Conservation (phyloP, 2,888 invertebrate genomes). For the Boloria selene region DNA sequence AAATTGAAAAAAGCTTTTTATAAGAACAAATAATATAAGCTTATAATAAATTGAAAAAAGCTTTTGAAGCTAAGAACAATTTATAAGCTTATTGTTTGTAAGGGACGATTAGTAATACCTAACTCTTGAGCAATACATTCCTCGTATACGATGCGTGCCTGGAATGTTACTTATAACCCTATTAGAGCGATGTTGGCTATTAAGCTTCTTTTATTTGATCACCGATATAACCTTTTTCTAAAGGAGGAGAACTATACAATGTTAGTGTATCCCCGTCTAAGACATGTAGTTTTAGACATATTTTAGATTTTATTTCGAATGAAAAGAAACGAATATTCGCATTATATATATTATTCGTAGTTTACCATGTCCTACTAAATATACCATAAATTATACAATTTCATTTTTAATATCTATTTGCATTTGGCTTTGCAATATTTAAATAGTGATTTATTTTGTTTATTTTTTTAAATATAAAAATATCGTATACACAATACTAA, state of each 20-base stretch:
- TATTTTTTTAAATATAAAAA: too few species aligned
- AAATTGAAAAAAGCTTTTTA: too few species aligned
- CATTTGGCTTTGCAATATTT: too few species aligned
- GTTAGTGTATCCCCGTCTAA: not conserved
- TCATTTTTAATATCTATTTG: too few species aligned
- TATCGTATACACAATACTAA: too few species aligned
- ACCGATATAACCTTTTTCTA: conserved; percentile 9
- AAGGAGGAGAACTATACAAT: conserved; percentile 10
- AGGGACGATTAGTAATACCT: conserved; percentile 33
- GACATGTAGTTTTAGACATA: conserved; percentile 2
- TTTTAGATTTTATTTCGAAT: conserved; percentile 13
- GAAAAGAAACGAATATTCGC: not conserved
- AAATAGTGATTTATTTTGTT: too few species aligned
- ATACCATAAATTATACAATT: too few species aligned
- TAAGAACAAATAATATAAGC: too few species aligned
- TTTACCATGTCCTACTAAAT: not conserved
- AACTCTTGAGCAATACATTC: conserved; percentile 34
- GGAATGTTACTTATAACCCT: conserved; percentile 30
- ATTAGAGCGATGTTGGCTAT: conserved; percentile 22
- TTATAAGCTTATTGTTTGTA: conserved; percentile 23
- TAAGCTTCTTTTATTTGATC: conserved; percentile 12
- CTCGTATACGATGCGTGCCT: conserved; percentile 31
- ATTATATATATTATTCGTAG: not conserved
- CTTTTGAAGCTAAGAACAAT: not conserved
- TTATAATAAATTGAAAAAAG: too few species aligned